phyloP scores from a whole-genome alignment of 2,888 invertebrate genomes.

The Drosophila percnosoma region DNA sequence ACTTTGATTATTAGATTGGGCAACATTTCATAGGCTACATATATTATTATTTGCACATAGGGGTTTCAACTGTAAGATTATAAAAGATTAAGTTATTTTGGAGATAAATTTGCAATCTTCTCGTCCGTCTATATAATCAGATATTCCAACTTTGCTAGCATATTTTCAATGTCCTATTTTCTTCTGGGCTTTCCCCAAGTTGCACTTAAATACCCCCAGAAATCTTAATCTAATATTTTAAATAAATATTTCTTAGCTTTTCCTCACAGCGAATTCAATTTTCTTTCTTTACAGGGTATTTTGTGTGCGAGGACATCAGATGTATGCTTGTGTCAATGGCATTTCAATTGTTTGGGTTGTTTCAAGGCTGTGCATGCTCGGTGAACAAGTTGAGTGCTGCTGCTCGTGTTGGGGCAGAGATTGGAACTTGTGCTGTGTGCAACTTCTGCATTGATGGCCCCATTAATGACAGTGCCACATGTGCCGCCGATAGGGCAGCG shows the following conservation, averaged over 20 bases:
- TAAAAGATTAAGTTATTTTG: not conserved
- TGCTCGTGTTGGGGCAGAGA: not conserved
- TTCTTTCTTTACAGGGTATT: constrained; percentile 4
- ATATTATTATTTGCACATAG: not conserved
- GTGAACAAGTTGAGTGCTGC: not conserved
- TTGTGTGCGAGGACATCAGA: too few species aligned
- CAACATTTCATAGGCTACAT: not conserved
- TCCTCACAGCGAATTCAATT: not conserved
- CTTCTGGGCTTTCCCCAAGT: too few species aligned
- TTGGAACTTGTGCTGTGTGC: not conserved
- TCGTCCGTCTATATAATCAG: not conserved
- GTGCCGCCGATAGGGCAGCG: not conserved
- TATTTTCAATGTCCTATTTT: not conserved
- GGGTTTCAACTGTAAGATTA: not conserved
- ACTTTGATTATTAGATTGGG: not conserved
- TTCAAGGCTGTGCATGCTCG: constrained; percentile 26
- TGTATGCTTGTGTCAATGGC: constrained; percentile 39
- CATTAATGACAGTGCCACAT: constrained; percentile 28
- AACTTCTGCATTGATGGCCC: constrained; percentile 22
- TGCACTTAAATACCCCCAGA: too few species aligned
- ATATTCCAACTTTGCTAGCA: not conserved
- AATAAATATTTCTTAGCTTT: not conserved
- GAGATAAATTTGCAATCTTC: not conserved
- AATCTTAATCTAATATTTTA: too few species aligned
- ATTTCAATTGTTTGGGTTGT: constrained; percentile 48